These are phyloP conservation scores for Cryptus armator DNA, from an alignment of 2,888 invertebrate species.

Conservation along the genomic window DNA sequence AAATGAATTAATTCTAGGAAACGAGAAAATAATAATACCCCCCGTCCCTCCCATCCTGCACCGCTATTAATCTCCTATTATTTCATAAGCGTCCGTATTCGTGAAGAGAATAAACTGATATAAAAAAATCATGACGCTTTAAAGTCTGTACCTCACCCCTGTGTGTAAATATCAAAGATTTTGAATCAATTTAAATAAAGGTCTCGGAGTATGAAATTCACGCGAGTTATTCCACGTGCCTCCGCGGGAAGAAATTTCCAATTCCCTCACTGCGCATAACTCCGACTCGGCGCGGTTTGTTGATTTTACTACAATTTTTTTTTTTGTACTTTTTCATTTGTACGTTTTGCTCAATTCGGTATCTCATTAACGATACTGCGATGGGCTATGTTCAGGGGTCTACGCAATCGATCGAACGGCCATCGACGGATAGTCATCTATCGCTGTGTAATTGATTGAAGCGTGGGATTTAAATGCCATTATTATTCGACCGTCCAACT, in stretches of 20 bases:
- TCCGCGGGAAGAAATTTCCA: not conserved
- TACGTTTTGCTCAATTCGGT: conserved; percentile 15
- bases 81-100: not conserved
- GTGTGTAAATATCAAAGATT: conserved; percentile 1
- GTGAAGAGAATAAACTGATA: not conserved
- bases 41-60: not conserved
- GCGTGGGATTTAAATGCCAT: conserved; percentile 44
- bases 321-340: not conserved
- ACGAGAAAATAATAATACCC: not conserved
- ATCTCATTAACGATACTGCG: conserved; percentile 28
- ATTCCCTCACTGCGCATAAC: not conserved
- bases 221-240: conserved; percentile 23
- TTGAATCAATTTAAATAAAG: conserved; percentile 30
- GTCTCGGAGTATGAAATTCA: conserved; percentile 17
- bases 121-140: not conserved
- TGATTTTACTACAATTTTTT: not conserved
- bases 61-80: not conserved
- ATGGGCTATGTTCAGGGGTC: not conserved
- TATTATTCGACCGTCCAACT: conserved; percentile 30
- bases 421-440: not conserved
- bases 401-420: conserved; percentile 6
- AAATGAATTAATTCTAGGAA: not conserved
- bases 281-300: not conserved
- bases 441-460: conserved; percentile 20
- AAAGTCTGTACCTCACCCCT: not conserved